These are phyloP conservation scores for Panorpa germanica DNA, from an alignment of 2,888 invertebrate genomes.

Conservation along the genomic window DNA sequence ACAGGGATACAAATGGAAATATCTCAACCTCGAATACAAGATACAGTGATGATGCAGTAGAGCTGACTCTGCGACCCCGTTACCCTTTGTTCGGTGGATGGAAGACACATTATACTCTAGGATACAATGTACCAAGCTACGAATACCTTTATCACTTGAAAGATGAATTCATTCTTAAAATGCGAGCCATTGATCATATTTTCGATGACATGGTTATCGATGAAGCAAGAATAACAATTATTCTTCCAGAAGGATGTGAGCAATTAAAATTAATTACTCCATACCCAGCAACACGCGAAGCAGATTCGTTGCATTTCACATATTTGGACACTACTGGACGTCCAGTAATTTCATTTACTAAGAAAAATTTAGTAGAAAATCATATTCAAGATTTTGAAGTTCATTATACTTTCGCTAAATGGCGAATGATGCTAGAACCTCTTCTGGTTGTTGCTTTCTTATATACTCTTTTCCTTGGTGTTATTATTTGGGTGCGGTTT, in stretches of 20 bases:
- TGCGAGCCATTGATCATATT: constrained; percentile 91
- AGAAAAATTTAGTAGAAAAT: constrained; percentile 80
- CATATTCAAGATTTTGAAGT: constrained; percentile 92
- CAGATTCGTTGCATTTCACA: constrained; percentile 68
- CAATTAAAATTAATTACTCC: constrained; percentile 67
- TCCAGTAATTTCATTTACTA: constrained; percentile 65
- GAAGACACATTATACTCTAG: constrained; percentile 92
- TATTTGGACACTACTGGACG: constrained; percentile 92
- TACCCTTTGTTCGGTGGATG: constrained; percentile 98
- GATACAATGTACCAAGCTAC: constrained; percentile 94
- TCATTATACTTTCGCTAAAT: constrained; percentile 70
- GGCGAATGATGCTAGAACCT: constrained; percentile 85
- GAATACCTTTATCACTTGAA: constrained; percentile 78
- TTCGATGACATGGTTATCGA: constrained; percentile 95
- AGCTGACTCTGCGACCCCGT: constrained; percentile 86
- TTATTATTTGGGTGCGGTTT: constrained; percentile 85
- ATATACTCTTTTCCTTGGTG: constrained; percentile 72
- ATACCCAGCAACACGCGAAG: constrained; percentile 52
- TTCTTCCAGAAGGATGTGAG: constrained; percentile 85
- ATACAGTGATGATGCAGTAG: constrained; percentile 76
- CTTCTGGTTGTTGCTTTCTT: constrained; percentile 74
- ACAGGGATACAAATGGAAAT: constrained; percentile 95
- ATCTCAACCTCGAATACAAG: constrained; percentile 94
- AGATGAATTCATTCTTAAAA: constrained; percentile 66
- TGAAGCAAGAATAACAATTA: constrained; percentile 68